Evolutionary conservation across 2,797 vertebrate genomes (phyloP), one percentile per base, ranked within the genome.

Genomic region (Dendrocincla fuliginosa): DNA sequence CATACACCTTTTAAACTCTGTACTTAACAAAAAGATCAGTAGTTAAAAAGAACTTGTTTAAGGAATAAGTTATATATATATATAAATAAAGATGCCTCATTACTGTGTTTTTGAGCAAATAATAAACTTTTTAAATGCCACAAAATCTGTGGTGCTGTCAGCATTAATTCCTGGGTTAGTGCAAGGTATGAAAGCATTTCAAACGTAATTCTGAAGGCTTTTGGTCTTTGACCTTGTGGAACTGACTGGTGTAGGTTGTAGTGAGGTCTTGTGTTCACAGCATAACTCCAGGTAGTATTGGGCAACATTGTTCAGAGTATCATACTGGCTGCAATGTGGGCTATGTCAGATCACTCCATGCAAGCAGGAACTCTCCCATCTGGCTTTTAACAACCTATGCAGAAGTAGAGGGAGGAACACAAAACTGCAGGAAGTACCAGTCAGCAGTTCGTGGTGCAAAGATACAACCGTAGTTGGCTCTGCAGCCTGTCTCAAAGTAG

Each of bases 321-420:
- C 33, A 32, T 46, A 39, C 18, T 0, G 0, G 22, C 46, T 64
- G 53, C 76, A 53, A 8, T 0, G 14, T 1, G 2, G 39, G 35
- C 53, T 44, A 3, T 10, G 18, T 49, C 65, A n/a, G 22, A 52
- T 41, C 65, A 22, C 19, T 20, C 65, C 24, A 23, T 49, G 70
- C 53, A 67, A 64, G 81, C 70, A 82, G 57, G 32, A 87, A 8
- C 67, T 69, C 41, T 90, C 30, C 77, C 59, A 35, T 50, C 59
- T 68, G 84, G 55, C 32, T 64, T 52, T 1, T 9, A 67, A 41
- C 19, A 74, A 46, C 30, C n/a, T 23, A 4, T 47, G 68, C 52
- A 87, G 87, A 69, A 77, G 32, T 3, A n/a, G 59, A 73, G 35
- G 47, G 44, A 74, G 64, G 68, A 60, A 55, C 47, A 56, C 8